Evolutionary conservation across 2,113 vertebrate species (phyloP).

Genomic region (Chamaetylas fuelleborni): DNA sequence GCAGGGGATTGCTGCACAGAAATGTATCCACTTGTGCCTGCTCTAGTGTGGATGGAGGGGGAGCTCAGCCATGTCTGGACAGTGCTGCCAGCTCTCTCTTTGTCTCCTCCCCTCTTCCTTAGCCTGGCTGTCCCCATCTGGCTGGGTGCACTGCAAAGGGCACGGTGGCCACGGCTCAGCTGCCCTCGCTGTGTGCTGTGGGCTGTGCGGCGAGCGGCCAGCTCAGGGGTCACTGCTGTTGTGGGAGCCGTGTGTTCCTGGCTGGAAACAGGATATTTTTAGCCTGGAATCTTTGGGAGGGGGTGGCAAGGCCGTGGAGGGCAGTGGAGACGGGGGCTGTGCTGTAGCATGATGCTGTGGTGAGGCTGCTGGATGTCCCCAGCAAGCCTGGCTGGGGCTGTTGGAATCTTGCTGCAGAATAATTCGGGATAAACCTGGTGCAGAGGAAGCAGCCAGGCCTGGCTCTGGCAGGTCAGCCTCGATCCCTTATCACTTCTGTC

Average conservation of each 20-base stretch:
- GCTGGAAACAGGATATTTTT: background rate
- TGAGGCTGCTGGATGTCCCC: background rate
- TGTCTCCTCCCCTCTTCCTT: background rate
- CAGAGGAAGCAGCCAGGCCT: rapidly evolving
- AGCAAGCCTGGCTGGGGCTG: background rate
- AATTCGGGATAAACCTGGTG: background rate
- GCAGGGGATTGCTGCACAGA: background rate
- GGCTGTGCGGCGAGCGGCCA: background rate
- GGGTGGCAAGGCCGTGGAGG: rapidly evolving
- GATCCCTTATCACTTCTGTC: background rate
- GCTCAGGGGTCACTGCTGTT: background rate
- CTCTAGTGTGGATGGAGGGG: background rate
- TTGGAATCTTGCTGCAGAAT: background rate
- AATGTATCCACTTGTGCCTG: background rate
- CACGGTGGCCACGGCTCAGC: background rate
- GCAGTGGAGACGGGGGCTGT: background rate
- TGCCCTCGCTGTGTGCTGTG: background rate
- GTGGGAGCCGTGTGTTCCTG: background rate
- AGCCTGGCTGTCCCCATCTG: background rate
- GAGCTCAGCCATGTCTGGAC: rapidly evolving
- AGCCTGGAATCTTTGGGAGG: background rate
- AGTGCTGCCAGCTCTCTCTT: background rate
- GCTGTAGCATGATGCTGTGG: rapidly evolving
- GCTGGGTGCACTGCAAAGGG: background rate
- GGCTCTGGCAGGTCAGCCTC: background rate